Percentiles rank a stretch among this genome's conserved stretches.
These are phyloP conservation scores for Montipora efflorescens DNA, from an alignment of 64 coral and sea anemone species.

Conservation along the genomic window DNA sequence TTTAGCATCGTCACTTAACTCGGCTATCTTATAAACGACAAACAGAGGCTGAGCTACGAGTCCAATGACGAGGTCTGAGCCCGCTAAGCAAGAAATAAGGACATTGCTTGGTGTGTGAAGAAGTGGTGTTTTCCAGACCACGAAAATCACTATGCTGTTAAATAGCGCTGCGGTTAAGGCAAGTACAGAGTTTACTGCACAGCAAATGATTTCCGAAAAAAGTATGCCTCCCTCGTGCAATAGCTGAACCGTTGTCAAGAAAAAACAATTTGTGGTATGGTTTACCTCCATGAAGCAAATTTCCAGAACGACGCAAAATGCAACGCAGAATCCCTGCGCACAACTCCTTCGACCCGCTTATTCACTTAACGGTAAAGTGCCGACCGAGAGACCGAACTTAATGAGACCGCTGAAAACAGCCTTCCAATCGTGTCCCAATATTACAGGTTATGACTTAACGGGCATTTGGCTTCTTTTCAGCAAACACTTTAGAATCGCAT, in stretches of 20 bases:
- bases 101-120: slow-evolving; percentile 51
- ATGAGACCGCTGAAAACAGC: too few relatives aligned
- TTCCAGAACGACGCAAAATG: too few relatives aligned
- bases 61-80: slow-evolving; percentile 56
- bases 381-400: too few relatives aligned
- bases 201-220: slow-evolving; percentile 25
- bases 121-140: slow-evolving; percentile 24
- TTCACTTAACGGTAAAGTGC: too few relatives aligned
- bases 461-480: not conserved
- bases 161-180: not conserved
- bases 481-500: not conserved
- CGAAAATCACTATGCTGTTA: slow-evolving; percentile 17
- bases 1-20: not conserved
- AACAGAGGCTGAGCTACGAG: slow-evolving; percentile 49
- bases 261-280: slow-evolving; percentile 36
- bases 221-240: not conserved
- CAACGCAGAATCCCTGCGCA: too few relatives aligned
- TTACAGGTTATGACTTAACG: not conserved
- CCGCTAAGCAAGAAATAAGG: slow-evolving; percentile 42
- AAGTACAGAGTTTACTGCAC: slow-evolving; percentile 49
- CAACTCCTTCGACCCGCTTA: too few relatives aligned
- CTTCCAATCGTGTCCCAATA: not conserved
- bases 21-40: slow-evolving; percentile 57
- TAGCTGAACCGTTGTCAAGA: slow-evolving; percentile 14
- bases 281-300: slow-evolving; percentile 4